Percentiles rank a stretch among this genome's conserved stretches.
phyloP scores from a whole-genome alignment of 2,797 vertebrate genomes.

The Smutsia gigantea region DNA sequence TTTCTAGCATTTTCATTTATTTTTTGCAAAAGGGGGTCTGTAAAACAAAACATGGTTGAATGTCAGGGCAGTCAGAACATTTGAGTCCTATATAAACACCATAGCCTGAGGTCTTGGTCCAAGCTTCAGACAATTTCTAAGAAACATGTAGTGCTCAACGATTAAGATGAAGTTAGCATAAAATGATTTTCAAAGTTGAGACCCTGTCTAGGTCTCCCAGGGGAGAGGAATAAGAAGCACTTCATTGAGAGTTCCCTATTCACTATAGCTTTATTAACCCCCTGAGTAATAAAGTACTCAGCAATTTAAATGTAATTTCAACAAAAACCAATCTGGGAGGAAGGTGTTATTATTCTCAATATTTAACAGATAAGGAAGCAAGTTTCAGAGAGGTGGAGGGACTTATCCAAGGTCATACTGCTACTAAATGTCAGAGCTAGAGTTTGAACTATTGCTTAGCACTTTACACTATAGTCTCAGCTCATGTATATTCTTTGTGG shows the following conservation, averaged over 20 bases:
- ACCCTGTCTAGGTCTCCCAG: background rate
- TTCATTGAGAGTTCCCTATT: background rate
- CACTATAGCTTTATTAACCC: background rate
- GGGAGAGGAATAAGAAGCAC: slow-evolving; percentile 2
- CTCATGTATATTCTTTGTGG: background rate
- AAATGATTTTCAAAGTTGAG: slow-evolving; percentile 16
- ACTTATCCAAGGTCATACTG: background rate
- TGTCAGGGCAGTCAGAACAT: slow-evolving; percentile 23
- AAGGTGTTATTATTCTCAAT: background rate
- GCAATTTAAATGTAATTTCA: slow-evolving; percentile 26
- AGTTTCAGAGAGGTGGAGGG: background rate
- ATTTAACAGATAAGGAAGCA: slow-evolving; percentile 39
- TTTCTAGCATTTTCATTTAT: background rate
- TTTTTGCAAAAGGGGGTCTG: slow-evolving; percentile 26
- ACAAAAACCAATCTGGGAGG: background rate
- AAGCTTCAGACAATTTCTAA: slow-evolving; percentile 40
- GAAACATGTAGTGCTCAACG: slow-evolving; percentile 1
- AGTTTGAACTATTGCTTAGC: background rate
- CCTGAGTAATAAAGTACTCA: background rate
- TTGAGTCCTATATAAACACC: background rate
- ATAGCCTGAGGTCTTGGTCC: slow-evolving; percentile 30
- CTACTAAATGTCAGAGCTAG: background rate
- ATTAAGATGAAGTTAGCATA: slow-evolving; percentile 39
- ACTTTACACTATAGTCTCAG: background rate
- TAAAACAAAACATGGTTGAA: slow-evolving; percentile 20